Evolutionary conservation across 2,888 invertebrate genomes (phyloP).

Genomic region (Aleiodes leptofemur): DNA sequence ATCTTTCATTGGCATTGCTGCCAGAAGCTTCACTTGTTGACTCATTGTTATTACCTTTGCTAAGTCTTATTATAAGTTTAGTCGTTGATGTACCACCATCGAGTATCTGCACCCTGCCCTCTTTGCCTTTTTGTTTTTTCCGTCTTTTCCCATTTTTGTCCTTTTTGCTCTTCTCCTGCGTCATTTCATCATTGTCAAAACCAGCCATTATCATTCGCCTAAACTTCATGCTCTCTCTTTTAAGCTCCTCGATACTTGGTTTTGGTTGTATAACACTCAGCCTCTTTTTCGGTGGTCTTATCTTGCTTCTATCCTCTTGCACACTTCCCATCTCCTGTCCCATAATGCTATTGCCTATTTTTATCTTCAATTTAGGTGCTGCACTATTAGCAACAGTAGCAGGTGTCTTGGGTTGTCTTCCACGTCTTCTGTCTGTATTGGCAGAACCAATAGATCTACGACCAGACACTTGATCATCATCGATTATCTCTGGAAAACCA

Average conservation of each 20-base stretch:
- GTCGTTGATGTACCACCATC: conserved; percentile 79
- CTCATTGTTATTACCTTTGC: conserved; percentile 64
- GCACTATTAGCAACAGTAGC: conserved; percentile 70
- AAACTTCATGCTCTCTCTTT: conserved; percentile 91
- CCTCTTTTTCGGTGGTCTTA: conserved; percentile 89
- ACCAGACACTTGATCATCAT: conserved; percentile 64
- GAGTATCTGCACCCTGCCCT: conserved; percentile 78
- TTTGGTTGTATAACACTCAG: conserved; percentile 77
- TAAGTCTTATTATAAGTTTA: conserved; percentile 87
- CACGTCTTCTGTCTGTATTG: conserved; percentile 69
- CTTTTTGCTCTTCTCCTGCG: conserved; percentile 74
- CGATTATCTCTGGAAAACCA: conserved; percentile 56
- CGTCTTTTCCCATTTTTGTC: conserved; percentile 78
- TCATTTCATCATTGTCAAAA: conserved; percentile 83
- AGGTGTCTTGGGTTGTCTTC: conserved; percentile 67
- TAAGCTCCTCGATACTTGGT: conserved; percentile 86
- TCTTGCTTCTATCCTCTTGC: conserved; percentile 67
- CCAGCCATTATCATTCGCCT: conserved; percentile 90
- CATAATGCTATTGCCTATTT: conserved; percentile 79
- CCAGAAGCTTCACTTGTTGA: conserved; percentile 33
- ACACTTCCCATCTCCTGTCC: conserved; percentile 76
- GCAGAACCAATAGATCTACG: conserved; percentile 64
- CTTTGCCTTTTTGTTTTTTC: conserved; percentile 77
- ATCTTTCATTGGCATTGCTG: conserved; percentile 32
- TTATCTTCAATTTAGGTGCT: conserved; percentile 87